A percentile compares a stretch with the other conserved stretches of the same genome.
Evolutionary conservation across 2,888 invertebrate genomes (phyloP).

Genomic region (Alsophila aescularia): DNA sequence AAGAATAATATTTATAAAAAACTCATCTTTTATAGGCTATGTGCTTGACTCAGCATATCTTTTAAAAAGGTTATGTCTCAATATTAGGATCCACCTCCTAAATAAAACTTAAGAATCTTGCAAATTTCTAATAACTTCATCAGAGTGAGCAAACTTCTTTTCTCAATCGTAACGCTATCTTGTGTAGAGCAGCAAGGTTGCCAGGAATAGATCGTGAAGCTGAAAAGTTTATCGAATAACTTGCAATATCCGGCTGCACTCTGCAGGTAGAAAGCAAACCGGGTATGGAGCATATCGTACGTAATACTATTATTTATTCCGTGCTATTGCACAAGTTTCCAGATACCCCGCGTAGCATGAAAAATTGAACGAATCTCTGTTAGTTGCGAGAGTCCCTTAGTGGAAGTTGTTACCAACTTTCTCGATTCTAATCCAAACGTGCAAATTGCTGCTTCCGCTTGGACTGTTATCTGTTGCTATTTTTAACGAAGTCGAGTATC

Average conservation of each 20-base stretch:
- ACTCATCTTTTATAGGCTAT: too few relatives aligned
- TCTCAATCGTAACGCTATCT: too few relatives aligned
- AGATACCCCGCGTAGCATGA: not conserved
- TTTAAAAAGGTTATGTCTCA: too few relatives aligned
- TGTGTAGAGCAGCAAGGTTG: too few relatives aligned
- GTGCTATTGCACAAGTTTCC: not conserved
- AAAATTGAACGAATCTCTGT: not conserved
- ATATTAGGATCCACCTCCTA: too few relatives aligned
- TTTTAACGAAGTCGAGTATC: not conserved
- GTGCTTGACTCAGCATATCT: too few relatives aligned
- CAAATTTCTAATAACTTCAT: too few relatives aligned
- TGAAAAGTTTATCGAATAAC: not conserved
- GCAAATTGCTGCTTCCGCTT: slow-evolving; percentile 8
- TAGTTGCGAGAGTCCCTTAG: not conserved
- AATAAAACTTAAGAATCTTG: too few relatives aligned
- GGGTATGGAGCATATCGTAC: not conserved
- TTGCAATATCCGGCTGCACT: not conserved
- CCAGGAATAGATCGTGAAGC: not conserved
- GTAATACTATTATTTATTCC: too few relatives aligned
- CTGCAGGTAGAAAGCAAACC: not conserved
- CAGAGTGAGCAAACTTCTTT: too few relatives aligned
- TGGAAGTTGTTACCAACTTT: slow-evolving; percentile 7
- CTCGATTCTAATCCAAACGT: slow-evolving; percentile 2
- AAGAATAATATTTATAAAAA: too few relatives aligned
- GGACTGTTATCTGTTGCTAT: not conserved